Evolutionary conservation across 1,140 invertebrate genomes (phyloP), one percentile per base, ranked within the genome.

Genomic region (Sipha flava): DNA sequence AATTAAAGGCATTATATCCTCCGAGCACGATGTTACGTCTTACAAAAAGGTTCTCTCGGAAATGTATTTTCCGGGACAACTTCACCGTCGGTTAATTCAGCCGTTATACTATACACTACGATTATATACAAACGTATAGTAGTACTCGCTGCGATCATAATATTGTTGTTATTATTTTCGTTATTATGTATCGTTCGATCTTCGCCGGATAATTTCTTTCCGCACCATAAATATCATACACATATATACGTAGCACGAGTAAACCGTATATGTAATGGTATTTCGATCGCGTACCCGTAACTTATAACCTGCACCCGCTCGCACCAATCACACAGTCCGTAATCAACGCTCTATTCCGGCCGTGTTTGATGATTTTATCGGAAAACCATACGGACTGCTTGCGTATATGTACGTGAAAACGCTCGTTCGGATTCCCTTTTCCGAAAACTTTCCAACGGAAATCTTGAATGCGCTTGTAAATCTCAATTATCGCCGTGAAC

Each of bases 1-100:
- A 47, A 70, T 70, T 70, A 47, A 70, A 70, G 64, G 23, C 14
- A 68, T 68, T 68, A 29, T n/a, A n/a, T n/a, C n/a, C n/a, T 70
- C 23, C 66, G 64, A 23, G 64, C 37, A 66, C 64, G 66, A 70
- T 23, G 21, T 43, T 34, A 43, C n/a, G 4, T 12, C 21, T 26
- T n/a, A 26, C 18, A 29, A 14, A 47, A 40, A 59, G 6, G 57
- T 18, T 18, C 57, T 66, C 6, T 66, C 37, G 12, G 43, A 66
- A 40, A 23, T 43, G 34, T 66, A 66, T 66, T 43, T 37, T 62
- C 43, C 26, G n/a, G n/a, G 40, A 43, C 14, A n/a, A n/a, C n/a
- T n/a, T n/a, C n/a, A n/a, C n/a, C n/a, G n/a, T n/a, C n/a, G n/a
- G n/a, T n/a, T n/a, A n/a, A n/a, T n/a, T n/a, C n/a, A n/a, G 21